Evolutionary conservation across 2,797 vertebrate genomes (phyloP), one percentile per base, ranked within the genome.

Genomic region (Hyperoplus immaculatus): DNA sequence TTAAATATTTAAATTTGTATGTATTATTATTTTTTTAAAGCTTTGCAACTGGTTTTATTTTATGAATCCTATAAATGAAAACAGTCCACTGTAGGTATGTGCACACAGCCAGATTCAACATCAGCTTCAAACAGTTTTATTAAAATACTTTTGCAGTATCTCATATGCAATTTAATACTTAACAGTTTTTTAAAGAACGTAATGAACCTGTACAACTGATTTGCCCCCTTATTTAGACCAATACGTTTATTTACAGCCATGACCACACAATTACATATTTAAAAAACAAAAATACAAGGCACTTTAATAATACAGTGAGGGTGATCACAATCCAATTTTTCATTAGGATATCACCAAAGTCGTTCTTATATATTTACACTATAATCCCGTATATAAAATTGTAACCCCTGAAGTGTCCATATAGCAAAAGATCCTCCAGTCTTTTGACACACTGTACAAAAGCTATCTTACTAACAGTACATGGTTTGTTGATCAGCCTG

Each of bases 151-250:
- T 75, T 80, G 11, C 72, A 83, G 68, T 84, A 76, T 90, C 81
- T 78, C 79, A 87, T 83, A 88, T 62, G 89, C 78, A 88, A 71
- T 67, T 55, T 84, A 91, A 89, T 85, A 89, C 83, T 92, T 68
- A 81, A 39, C 53, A 83, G 64, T 14, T 86, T 80, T 59, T 38
- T 0, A 78, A 69, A 82, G 3, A 66, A 86, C 55, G 87, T 41
- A 74, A 56, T 58, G 56, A 80, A 80, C 82, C 76, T 82, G 86
- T 90, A 72, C 80, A 82, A 64, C 21, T 73, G 8, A 90, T 81
- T 82, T 70, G 5, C 61, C 76, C 29, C 72, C 50, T 13, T 72
- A 83, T 81, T 77, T 77, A 86, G 79, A 55, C 70, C 55, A 84
- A 62, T 80, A 84, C 12, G 1, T 67, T 75, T 81, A 29, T 29